Evolutionary conservation across 1,140 invertebrate genomes (phyloP), one percentile per base, ranked within the genome.

Genomic region (Papilio aristodemus): DNA sequence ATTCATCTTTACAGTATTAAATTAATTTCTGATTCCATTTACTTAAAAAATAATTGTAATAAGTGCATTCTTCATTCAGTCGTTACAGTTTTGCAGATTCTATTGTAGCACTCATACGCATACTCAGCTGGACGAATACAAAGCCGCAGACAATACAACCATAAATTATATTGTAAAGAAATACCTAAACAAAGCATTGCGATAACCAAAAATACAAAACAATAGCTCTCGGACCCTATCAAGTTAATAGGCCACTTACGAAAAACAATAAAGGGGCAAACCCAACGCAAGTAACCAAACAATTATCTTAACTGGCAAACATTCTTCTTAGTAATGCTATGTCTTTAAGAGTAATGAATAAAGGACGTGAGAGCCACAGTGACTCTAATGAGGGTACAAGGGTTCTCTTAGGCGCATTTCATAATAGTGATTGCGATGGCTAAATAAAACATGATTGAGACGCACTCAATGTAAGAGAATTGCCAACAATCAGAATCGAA

Each of bases 281-380:
- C 63, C 27, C 14, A 66, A 66, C 39, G 63, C 63, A 66, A 50
- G 63, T 41, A 66, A 66, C 63, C 41, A 66, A 46, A 66, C 63
- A 66, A 66, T 66, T 66, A 50, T 66, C 63, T 66, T 66, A 66
- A 66, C 63, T 66, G 11, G 63, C 25, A 36, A 66, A 46, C 43
- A 66, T 66, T 66, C 63, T 66, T 66, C 63, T 66, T 32, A 66
- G 63, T 66, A 66, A 66, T 66, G 63, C 41, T 66, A 25, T 46
- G 63, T 66, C 63, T 66, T 66, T 66, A 66, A 66, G 63, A 66
- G 63, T 66, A 66, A 66, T 66, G 63, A 66, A 66, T 66, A 66
- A 66, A 66, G 63, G 63, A 66, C 63, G 63, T 66, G 63, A 46
- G 62, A 64, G 43, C 25, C 32, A 66, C 63, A 46, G 41, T 50